These are phyloP conservation scores for Hucho hucho DNA, from an alignment of 2,113 vertebrate genomes.

Conservation along the genomic window DNA sequence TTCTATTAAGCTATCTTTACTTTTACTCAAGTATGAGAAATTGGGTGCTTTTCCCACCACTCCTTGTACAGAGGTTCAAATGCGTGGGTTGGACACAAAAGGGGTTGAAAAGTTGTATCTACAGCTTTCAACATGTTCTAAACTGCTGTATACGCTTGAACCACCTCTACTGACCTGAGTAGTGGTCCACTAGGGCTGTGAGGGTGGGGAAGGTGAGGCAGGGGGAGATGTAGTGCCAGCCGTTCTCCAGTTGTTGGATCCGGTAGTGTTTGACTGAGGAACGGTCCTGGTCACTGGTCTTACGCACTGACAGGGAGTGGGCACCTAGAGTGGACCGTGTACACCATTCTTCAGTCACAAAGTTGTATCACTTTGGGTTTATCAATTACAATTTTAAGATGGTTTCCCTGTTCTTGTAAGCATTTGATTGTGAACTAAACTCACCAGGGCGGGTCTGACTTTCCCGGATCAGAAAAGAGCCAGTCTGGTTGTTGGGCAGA, in stretches of 20 bases:
- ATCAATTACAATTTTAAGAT: too few species aligned
- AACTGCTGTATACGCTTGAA: too few species aligned
- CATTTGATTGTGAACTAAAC: constrained; percentile 31
- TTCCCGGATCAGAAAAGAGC: constrained; percentile 79
- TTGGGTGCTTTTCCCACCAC: too few species aligned
- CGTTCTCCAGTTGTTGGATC: constrained; percentile 73
- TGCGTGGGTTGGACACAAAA: too few species aligned
- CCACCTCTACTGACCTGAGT: constrained; percentile 63
- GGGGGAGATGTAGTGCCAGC: constrained; percentile 78
- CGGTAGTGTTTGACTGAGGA: constrained; percentile 72
- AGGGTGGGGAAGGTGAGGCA: constrained; percentile 77
- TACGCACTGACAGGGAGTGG: constrained; percentile 70
- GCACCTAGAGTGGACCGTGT: constrained; percentile 51
- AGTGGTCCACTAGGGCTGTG: constrained; percentile 74
- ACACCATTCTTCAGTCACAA: too few species aligned
- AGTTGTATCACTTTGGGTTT: too few species aligned
- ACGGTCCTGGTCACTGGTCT: constrained; percentile 33
- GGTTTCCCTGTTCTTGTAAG: too few species aligned
- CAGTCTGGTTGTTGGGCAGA: constrained; percentile 65
- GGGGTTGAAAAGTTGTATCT: too few species aligned
- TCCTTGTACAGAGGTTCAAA: too few species aligned
- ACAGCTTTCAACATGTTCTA: too few species aligned
- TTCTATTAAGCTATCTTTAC: too few species aligned
- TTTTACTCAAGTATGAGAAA: too few species aligned
- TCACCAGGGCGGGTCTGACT: constrained; percentile 77